phyloP scores from a whole-genome alignment of 2,888 invertebrate species.

The Dynastes hyllus region DNA sequence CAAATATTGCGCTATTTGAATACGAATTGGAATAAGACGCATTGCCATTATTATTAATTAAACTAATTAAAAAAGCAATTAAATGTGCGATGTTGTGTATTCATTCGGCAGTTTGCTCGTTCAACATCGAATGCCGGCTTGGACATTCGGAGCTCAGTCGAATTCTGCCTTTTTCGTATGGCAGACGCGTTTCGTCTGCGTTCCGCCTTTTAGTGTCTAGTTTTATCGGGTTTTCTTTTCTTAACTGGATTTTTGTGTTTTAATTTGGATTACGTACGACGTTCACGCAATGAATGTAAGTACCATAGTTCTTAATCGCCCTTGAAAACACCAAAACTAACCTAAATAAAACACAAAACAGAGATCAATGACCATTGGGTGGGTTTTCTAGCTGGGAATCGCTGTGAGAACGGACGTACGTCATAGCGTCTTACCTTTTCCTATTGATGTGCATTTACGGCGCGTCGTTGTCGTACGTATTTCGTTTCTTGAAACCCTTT shows the following conservation, averaged over 20 bases:
- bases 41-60: slow-evolving; percentile 35
- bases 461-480: slow-evolving; percentile 13
- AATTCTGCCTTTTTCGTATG: slow-evolving; percentile 53
- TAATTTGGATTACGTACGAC: slow-evolving; percentile 49
- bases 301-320: slow-evolving; percentile 40
- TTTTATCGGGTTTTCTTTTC: slow-evolving; percentile 46
- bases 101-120: slow-evolving; percentile 48
- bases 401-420: slow-evolving; percentile 58
- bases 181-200: slow-evolving; percentile 53
- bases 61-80: slow-evolving; percentile 47
- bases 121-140: slow-evolving; percentile 46
- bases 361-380: slow-evolving; percentile 71
- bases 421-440: slow-evolving; percentile 54
- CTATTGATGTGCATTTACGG: slow-evolving; percentile 13
- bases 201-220: slow-evolving; percentile 51
- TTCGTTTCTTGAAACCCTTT: slow-evolving; percentile 43
- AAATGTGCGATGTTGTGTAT: slow-evolving; percentile 21
- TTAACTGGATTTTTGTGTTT: slow-evolving; percentile 47
- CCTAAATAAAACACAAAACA: slow-evolving; percentile 58
- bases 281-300: slow-evolving; percentile 55
- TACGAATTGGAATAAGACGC: slow-evolving; percentile 12
- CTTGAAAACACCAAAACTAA: slow-evolving; percentile 49
- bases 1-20: neutral
- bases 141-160: slow-evolving; percentile 52
- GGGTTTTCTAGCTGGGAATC: slow-evolving; percentile 66